Evolutionary conservation across 2,888 invertebrate species (phyloP).

Genomic region (Drosophila greeni): DNA sequence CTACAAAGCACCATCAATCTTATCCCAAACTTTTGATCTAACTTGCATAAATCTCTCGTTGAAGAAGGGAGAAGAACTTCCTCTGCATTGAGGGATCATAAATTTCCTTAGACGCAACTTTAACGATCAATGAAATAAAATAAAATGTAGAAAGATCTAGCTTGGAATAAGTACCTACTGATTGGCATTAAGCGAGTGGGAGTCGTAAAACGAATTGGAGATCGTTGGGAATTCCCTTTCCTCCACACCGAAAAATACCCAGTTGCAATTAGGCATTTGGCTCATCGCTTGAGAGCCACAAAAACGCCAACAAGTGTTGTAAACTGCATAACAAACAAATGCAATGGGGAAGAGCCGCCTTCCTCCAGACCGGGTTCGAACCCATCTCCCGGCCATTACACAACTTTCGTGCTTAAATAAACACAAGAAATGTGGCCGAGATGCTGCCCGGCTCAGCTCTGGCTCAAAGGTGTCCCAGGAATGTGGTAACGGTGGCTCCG

Average conservation of each 20-base stretch:
- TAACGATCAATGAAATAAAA: slow-evolving; percentile 56
- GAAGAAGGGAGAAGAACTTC: not conserved
- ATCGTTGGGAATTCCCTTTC: slow-evolving; percentile 1
- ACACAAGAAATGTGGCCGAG: slow-evolving; percentile 50
- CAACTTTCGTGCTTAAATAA: slow-evolving; percentile 56
- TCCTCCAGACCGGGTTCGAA: not conserved
- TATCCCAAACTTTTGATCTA: slow-evolving; percentile 49
- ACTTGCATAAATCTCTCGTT: slow-evolving; percentile 36
- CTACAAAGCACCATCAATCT: slow-evolving; percentile 37
- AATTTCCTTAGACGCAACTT: slow-evolving; percentile 40
- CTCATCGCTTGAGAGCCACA: slow-evolving; percentile 31
- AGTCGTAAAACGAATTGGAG: slow-evolving; percentile 47
- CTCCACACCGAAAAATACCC: not conserved
- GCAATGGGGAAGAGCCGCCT: slow-evolving; percentile 26
- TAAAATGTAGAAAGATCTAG: slow-evolving; percentile 24
- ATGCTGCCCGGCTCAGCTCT: slow-evolving; percentile 17
- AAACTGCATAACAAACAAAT: slow-evolving; percentile 46
- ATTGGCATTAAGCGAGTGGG: slow-evolving; percentile 51
- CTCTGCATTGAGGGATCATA: slow-evolving; percentile 39
- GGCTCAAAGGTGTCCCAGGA: slow-evolving; percentile 62
- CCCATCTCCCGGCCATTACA: slow-evolving; percentile 40
- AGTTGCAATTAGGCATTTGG: slow-evolving; percentile 41
- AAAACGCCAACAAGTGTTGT: slow-evolving; percentile 26
- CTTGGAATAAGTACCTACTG: slow-evolving; percentile 47
- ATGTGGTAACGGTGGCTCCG: slow-evolving; percentile 63